Conservation (phyloP, 2,888 invertebrate species). For the Conops quadrifasciatus region DNA sequence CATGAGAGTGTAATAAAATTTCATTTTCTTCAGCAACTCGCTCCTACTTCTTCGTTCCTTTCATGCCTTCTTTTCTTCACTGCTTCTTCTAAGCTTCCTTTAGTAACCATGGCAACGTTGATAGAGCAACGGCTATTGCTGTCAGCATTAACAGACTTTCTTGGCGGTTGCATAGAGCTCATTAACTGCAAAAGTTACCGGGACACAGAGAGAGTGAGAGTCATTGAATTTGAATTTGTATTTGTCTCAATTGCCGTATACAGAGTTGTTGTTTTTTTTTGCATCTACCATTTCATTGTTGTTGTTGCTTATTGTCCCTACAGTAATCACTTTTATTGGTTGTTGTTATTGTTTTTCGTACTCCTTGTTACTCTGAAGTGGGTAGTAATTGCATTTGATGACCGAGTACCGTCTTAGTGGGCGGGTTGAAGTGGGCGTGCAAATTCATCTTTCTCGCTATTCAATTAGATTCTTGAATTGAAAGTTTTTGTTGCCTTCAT, state of each 20-base stretch:
- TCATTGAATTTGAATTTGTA: constrained; percentile 16
- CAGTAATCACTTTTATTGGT: too few species aligned
- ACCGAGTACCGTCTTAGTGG: background rate
- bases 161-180: background rate
- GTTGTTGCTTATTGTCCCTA: background rate
- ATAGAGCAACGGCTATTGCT: background rate
- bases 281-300: background rate
- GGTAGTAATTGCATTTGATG: background rate
- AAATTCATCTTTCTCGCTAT: background rate
- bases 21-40: background rate
- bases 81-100: background rate
- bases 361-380: too few species aligned
- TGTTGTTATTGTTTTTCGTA: constrained; percentile 3
- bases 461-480: constrained; percentile 7
- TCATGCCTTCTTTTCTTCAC: background rate
- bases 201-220: background rate
- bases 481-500: constrained; percentile 5
- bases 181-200: constrained; percentile 6
- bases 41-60: background rate
- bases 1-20: constrained; percentile 12
- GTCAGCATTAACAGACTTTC: constrained; percentile 5
- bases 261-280: too few species aligned
- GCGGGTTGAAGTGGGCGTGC: background rate
- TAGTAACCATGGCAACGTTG: background rate
- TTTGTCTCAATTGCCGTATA: constrained; percentile 14